Evolutionary conservation across 2,888 invertebrate species (phyloP), one percentile per base, ranked within the genome.

Genomic region (Polylopha cassiicola): DNA sequence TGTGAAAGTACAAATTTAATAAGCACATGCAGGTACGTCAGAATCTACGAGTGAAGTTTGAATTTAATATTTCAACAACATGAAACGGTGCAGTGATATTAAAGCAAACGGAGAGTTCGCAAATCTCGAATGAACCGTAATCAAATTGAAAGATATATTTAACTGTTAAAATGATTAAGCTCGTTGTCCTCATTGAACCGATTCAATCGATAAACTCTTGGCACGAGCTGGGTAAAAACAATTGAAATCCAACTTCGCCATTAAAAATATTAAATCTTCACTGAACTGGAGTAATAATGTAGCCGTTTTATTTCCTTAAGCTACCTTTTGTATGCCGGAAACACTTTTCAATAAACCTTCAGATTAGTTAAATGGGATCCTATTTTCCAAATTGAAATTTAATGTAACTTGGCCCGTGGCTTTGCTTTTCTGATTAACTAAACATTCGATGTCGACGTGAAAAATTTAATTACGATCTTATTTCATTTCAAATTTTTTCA

Each of bases 351-450:
- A 11, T 17, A 13, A 21, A 28, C 28, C 28, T 22, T 11, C 3
- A 4, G 8, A n/a, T n/a, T n/a, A 28, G n/a, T 28, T 37, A 11
- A 16, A 10, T 15, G 14, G 28, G 28, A 14, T 10, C 10, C 21
- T 28, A 16, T 21, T 46, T 43, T 46, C 51, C 44, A 42, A 50
- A 43, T 46, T 49, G 51, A 50, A 50, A 55, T 53, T 49, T 44
- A 43, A n/a, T n/a, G n/a, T n/a, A n/a, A n/a, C n/a, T n/a, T n/a
- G n/a, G n/a, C n/a, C n/a, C n/a, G n/a, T n/a, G n/a, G n/a, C n/a
- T n/a, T n/a, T n/a, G n/a, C n/a, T n/a, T n/a, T n/a, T n/a, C n/a
- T n/a, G n/a, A n/a, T n/a, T n/a, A n/a, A n/a, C n/a, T n/a, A n/a
- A n/a, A n/a, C n/a, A n/a, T n/a, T n/a, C n/a, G n/a, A n/a, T n/a